A percentile compares a stretch with the other conserved stretches of the same genome.
Conservation (phyloP, 2,888 invertebrate genomes). For the Glaucopsyche alexis region DNA sequence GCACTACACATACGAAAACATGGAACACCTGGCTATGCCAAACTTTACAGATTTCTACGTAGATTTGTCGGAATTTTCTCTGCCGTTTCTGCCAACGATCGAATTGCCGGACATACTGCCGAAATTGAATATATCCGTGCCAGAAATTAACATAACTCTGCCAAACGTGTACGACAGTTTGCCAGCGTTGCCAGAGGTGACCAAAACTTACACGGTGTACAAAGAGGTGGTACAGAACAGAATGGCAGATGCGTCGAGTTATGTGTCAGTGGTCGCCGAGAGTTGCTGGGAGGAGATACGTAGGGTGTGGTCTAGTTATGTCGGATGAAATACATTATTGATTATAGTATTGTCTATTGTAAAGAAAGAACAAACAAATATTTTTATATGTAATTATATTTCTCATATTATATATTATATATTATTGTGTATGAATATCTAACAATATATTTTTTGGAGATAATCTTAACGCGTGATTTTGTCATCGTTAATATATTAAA, state of each 20-base stretch:
- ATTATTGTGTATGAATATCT: not conserved
- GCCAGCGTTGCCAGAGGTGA: slow-evolving; percentile 64
- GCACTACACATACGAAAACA: slow-evolving; percentile 74
- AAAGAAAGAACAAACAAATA: slow-evolving; percentile 7
- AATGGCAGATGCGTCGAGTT: slow-evolving; percentile 74
- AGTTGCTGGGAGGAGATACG: slow-evolving; percentile 75
- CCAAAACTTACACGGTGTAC: slow-evolving; percentile 63
- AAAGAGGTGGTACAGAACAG: slow-evolving; percentile 73
- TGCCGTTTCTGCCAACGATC: slow-evolving; percentile 51
- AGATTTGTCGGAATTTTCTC: slow-evolving; percentile 62
- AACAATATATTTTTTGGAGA: too few relatives aligned
- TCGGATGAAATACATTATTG: slow-evolving; percentile 50
- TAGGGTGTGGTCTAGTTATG: slow-evolving; percentile 61
- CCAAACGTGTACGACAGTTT: slow-evolving; percentile 60
- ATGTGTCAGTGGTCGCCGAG: slow-evolving; percentile 71
- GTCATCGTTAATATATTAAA: not conserved
- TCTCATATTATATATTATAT: not conserved
- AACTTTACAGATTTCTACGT: slow-evolving; percentile 71
- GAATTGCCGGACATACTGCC: slow-evolving; percentile 53
- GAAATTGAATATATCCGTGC: slow-evolving; percentile 44
- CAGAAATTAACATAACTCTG: slow-evolving; percentile 46
- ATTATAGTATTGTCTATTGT: slow-evolving; percentile 10
- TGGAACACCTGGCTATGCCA: slow-evolving; percentile 64
- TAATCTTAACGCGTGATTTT: not conserved
- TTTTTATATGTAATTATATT: slow-evolving; percentile 15